A percentile compares a stretch with the other conserved stretches of the same genome.
Evolutionary conservation across 2,797 vertebrate species (phyloP).

Genomic region (Epinephelus coioides): DNA sequence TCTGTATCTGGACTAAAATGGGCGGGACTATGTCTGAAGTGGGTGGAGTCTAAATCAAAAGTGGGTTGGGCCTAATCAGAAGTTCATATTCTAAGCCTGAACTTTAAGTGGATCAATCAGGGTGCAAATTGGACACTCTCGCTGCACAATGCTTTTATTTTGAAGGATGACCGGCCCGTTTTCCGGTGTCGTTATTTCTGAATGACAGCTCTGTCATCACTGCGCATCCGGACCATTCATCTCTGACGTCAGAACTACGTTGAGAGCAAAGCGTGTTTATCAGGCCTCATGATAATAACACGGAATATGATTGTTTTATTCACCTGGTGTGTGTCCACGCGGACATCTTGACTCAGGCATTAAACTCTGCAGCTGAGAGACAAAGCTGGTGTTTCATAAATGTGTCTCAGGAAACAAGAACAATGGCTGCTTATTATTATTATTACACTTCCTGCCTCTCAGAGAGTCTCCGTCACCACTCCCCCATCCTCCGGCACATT

Average conservation of each 20-base stretch:
- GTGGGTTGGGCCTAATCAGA: no score
- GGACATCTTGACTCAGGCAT: accelerated
- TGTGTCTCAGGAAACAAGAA: constrained; percentile 1
- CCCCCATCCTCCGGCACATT: not conserved
- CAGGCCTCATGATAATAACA: constrained; percentile 35
- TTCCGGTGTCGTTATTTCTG: constrained; percentile 42
- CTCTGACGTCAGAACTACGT: constrained; percentile 80
- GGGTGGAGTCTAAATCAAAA: no score
- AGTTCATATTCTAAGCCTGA: no score
- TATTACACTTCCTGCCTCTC: not conserved
- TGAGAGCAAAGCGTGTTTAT: constrained; percentile 64
- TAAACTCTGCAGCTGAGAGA: no score
- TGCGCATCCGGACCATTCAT: constrained; percentile 66
- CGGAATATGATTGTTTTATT: not conserved
- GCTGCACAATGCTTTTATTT: constrained; percentile 18
- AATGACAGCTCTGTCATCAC: constrained; percentile 36
- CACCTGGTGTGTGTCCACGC: no score
- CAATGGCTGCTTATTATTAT: constrained; percentile 17
- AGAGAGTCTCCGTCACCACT: constrained; percentile 1
- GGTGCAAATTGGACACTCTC: not conserved
- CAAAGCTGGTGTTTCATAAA: not conserved
- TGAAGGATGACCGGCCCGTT: not conserved
- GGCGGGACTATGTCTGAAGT: no score
- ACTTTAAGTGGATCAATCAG: no score
- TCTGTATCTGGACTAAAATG: no score